Base-by-base conservation (phyloP, 2,113 vertebrate species). In the Ochotona curzoniae region DNA sequence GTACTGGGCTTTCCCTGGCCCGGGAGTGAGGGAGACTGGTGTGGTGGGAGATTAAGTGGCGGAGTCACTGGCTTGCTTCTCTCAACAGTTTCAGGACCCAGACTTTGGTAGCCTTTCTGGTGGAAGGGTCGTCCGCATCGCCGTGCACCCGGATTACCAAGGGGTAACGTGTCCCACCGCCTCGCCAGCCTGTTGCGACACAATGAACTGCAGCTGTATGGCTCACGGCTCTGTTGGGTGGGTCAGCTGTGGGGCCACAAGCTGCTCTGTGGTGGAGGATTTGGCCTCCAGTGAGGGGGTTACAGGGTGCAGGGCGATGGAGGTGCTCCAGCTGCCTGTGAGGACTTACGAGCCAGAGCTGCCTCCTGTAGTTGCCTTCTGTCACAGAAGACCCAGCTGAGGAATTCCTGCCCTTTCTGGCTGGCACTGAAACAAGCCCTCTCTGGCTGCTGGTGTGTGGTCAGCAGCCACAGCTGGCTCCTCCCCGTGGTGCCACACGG, bases 101-200 rank as follows among this genome's bases (percentile, higher is more conserved):
- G 99, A 99, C 76, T 99, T 99, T 0, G 99, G 98, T 6, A 88
- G 99, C 64, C 98, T 99, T 1, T 99, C 99, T 0, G 99, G 99
- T 30, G 99, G 98, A 64, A 98, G 99, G 78, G 97, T 99, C 25
- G 98, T 99, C 85, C 98, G 99, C 57, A 99, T 99, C 15, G 99
- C 99, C 0, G 99, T 99, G 78, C 99, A 99, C 94, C 99, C 99
- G 2, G 99, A 99, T 96, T 99, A 99, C 90, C 99, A 99, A 94
- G 98, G 99, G 99, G 99, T 99, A 98, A 98, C 7, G n/a, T 67
- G 25, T 85, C 67, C 69, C 75, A 10, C 0, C 1, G 1, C 10
- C 38, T 60, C 20, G 17, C 4, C 0, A 1, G 14, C 8, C 35
- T 18, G 2, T 3, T 2, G 4, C 30, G 26, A 49, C 6, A 0